A percentile compares a stretch with the other conserved stretches of the same genome.
phyloP scores from a whole-genome alignment of 2,888 invertebrate species.

The Harpalus rubripes region DNA sequence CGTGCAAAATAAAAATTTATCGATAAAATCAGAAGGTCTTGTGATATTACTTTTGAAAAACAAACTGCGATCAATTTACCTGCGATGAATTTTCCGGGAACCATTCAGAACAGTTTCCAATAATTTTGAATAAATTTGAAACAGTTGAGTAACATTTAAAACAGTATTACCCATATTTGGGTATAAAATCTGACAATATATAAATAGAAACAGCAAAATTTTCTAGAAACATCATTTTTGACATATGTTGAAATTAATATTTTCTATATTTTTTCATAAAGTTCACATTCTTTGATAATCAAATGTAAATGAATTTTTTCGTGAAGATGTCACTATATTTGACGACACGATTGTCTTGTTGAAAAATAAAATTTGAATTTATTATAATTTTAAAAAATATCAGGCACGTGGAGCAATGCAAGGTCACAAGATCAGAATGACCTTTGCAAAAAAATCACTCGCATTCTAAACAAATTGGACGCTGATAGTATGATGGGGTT shows the following conservation, averaged over 20 bases:
- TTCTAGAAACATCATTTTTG: background rate
- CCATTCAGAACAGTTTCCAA: no score
- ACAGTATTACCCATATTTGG: no score
- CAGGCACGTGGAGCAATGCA: background rate
- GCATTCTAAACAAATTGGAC: no score
- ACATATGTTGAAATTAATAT: background rate
- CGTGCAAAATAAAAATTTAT: no score
- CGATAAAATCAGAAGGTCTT: no score
- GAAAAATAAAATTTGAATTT: conserved; percentile 1
- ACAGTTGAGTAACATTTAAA: no score
- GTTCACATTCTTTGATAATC: background rate
- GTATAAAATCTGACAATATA: no score
- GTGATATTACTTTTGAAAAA: no score
- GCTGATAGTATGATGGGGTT: no score
- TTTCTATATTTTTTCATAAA: background rate
- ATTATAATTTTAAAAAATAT: background rate
- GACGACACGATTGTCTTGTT: background rate
- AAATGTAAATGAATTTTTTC: background rate
- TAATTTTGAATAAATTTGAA: no score
- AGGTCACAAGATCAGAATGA: background rate
- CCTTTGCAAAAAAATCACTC: background rate
- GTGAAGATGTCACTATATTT: background rate
- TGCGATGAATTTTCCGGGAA: no score
- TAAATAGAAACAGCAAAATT: background rate
- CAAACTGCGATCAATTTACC: no score